Percentiles rank a stretch among this genome's conserved stretches.
Conservation (phyloP, 2,888 invertebrate species). For the Phyto melanocephala region DNA sequence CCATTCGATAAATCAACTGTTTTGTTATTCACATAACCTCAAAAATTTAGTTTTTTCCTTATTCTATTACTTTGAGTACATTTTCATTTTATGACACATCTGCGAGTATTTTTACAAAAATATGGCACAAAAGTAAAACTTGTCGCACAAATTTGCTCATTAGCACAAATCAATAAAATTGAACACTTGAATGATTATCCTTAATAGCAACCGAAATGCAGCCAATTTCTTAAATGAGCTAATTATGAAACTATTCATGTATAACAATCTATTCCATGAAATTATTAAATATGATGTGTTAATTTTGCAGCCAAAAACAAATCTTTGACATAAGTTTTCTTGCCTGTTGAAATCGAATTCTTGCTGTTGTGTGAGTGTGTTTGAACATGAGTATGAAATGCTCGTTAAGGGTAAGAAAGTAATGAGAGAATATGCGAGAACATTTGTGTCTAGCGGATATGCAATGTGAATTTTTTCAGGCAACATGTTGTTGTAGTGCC, state of each 20-base stretch:
- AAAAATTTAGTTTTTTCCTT: no score
- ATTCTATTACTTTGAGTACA: no score
- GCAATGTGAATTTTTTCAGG: slow-evolving; percentile 79
- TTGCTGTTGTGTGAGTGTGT: not conserved
- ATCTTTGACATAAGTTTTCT: not conserved
- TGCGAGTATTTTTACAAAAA: no score
- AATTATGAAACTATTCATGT: not conserved
- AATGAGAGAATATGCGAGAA: not conserved
- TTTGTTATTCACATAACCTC: no score
- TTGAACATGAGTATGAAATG: not conserved
- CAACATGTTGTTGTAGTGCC: slow-evolving; percentile 70
- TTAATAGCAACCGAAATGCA: not conserved
- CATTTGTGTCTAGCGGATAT: slow-evolving; percentile 73
- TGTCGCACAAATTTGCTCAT: no score
- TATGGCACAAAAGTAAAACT: no score
- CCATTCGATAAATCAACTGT: no score
- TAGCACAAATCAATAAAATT: no score
- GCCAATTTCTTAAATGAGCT: slow-evolving; percentile 25
- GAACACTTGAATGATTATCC: no score
- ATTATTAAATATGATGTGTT: not conserved
- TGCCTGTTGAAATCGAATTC: not conserved
- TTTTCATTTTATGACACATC: no score
- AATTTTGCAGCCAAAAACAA: not conserved
- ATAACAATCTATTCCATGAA: not conserved
- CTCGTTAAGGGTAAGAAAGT: not conserved